Evolutionary conservation across 1,140 invertebrate genomes (phyloP), one percentile per base, ranked within the genome.

Genomic region (Meloidogyne floridensis): DNA sequence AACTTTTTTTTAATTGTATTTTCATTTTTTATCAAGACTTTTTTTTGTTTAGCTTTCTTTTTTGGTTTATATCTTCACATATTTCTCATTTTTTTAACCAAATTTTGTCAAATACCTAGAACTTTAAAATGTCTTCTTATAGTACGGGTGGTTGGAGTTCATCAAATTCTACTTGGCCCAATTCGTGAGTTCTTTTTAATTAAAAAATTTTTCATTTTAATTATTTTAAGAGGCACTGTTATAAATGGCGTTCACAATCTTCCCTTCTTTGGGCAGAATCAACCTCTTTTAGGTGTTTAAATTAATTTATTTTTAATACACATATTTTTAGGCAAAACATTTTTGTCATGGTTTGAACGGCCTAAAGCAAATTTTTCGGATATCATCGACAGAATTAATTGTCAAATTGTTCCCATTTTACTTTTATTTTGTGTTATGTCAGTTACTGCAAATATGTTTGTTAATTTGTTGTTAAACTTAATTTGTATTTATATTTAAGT

Each of bases 231-330:
- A 59, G 15, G 4, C 47, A 47, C 47, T 47, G 47, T 47, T 47
- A 80, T 80, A 20, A 74, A 47, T 71, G 75, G 59, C 9, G 56
- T 80, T 11, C 51, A 80, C 72, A 70, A 80, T 11, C 10, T 80
- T 42, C 80, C 80, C 8, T 80, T 80, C n/a, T 80, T 80, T 51
- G 80, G 76, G 8, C 54, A 59, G 2, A 80, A 32, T 59, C 72
- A 80, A 47, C 54, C 80, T 2, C 51, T 80, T n/a, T 56, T 80
- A 43, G 77, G 77, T 78, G 7, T 59, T 59, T 5, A n/a, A 65
- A 42, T 78, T 71, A 9, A 11, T 32, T 32, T 18, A 70, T 53
- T 69, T 59, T 77, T n/a, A 20, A 78, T 71, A 20, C 13, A 18
- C 51, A 20, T 59, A 1, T 71, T 70, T 72, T 15, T 53, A 79